phyloP scores from a whole-genome alignment of 2,113 vertebrate species.

The Macaca nemestrina region DNA sequence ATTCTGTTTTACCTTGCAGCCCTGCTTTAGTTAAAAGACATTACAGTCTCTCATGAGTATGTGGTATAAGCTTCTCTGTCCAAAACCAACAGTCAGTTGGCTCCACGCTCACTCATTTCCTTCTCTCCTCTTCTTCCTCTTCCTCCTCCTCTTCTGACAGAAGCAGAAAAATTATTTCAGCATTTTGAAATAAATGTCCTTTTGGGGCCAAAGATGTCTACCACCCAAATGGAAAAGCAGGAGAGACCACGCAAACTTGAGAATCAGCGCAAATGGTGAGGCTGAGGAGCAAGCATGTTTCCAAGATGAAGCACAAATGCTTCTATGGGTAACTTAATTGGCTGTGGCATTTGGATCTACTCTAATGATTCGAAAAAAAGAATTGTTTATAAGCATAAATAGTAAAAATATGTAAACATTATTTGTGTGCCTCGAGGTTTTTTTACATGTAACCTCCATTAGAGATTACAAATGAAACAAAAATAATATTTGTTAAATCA shows the following conservation, averaged over 20 bases:
- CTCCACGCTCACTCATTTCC: constrained; percentile 34
- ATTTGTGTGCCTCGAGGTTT: background rate
- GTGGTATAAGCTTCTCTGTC: constrained; percentile 30
- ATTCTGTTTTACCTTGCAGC: background rate
- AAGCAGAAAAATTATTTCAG: constrained; percentile 8
- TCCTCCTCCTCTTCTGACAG: constrained; percentile 53
- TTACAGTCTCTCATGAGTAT: background rate
- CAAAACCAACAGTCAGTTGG: constrained; percentile 64
- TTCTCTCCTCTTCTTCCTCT: background rate
- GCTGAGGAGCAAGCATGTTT: background rate
- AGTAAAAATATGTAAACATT: background rate
- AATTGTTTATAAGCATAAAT: background rate
- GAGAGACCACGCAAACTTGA: background rate
- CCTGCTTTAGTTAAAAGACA: constrained; percentile 20
- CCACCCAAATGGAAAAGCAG: background rate
- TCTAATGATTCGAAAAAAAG: background rate
- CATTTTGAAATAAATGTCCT: constrained; percentile 45
- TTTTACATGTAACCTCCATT: background rate
- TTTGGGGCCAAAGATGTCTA: background rate
- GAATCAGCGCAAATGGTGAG: background rate
- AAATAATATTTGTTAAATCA: constrained; percentile 25
- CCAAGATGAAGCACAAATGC: background rate
- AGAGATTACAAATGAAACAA: constrained; percentile 15
- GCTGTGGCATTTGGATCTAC: background rate
- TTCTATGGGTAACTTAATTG: background rate